A percentile compares a stretch with the other conserved stretches of the same genome.
Evolutionary conservation across 2,888 invertebrate species (phyloP).

Genomic region (Xylophagus ater): DNA sequence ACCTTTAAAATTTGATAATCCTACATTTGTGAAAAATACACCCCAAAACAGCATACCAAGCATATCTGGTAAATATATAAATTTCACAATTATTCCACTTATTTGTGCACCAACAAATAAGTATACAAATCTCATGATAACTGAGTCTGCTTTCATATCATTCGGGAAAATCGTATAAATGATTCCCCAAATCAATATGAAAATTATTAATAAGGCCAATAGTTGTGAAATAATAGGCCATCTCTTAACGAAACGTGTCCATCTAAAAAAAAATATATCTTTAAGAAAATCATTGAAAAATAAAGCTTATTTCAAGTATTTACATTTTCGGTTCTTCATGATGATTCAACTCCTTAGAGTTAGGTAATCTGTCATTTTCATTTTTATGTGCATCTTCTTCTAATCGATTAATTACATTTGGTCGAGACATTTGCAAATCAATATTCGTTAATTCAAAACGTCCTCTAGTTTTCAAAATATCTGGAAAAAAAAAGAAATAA

Average conservation of each 20-base stretch:
- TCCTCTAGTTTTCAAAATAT: background rate
- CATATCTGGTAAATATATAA: conserved; percentile 42
- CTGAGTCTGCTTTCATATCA: conserved; percentile 27
- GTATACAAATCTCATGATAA: conserved; percentile 34
- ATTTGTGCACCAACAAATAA: conserved; percentile 36
- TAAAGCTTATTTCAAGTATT: background rate
- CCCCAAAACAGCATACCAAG: conserved; percentile 53
- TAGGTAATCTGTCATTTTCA: background rate
- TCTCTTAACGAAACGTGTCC: conserved; percentile 29
- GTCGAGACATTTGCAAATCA: conserved; percentile 6
- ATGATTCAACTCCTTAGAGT: background rate
- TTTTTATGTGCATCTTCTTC: conserved; percentile 1
- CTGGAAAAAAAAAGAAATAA: conserved; percentile 5
- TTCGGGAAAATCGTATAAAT: conserved; percentile 32
- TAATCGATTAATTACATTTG: background rate
- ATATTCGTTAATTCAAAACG: conserved; percentile 5
- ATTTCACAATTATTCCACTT: conserved; percentile 31
- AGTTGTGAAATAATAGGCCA: conserved; percentile 34
- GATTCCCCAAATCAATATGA: conserved; percentile 36
- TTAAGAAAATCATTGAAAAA: background rate
- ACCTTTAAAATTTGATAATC: conserved; percentile 39
- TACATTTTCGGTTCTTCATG: conserved; percentile 14
- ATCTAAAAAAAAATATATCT: conserved; percentile 24
- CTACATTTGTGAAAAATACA: conserved; percentile 42
- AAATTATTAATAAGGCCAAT: conserved; percentile 31